phyloP scores from a whole-genome alignment of 2,113 vertebrate species.

The Albula goreensis region DNA sequence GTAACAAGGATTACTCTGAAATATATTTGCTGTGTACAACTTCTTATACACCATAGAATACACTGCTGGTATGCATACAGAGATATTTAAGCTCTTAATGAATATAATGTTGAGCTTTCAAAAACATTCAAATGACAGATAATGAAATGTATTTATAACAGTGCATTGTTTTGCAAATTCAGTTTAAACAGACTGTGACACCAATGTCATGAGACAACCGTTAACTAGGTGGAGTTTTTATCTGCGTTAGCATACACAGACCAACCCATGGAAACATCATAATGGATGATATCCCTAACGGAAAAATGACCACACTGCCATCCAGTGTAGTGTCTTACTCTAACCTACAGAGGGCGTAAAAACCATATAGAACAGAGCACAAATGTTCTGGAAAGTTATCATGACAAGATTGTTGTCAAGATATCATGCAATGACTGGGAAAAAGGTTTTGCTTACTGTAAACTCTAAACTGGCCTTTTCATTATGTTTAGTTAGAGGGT shows the following conservation, averaged over 20 bases:
- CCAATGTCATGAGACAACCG: background rate
- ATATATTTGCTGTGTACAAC: background rate
- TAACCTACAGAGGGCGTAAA: constrained; percentile 52
- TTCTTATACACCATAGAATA: background rate
- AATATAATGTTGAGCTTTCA: background rate
- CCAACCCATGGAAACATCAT: background rate
- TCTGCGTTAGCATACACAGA: background rate
- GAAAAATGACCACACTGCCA: background rate
- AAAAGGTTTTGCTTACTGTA: background rate
- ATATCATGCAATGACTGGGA: too few species aligned
- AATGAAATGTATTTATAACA: background rate
- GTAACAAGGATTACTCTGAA: background rate
- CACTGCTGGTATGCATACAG: too few species aligned
- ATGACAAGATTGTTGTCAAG: background rate
- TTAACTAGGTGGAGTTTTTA: background rate
- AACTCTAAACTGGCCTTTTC: background rate
- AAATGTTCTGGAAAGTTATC: background rate
- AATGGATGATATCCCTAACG: background rate
- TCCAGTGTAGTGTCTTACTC: background rate
- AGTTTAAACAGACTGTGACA: background rate
- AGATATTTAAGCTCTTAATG: too few species aligned
- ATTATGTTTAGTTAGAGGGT: too few species aligned
- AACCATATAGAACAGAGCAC: constrained; percentile 16
- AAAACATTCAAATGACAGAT: background rate
- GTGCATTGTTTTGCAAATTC: constrained; percentile 1